Evolutionary conservation across 30 jellyfish, hydroid and myxozoan species (phyloP), one percentile per base, ranked within the genome.

Genomic region (Haliclystus octoradiatus): DNA sequence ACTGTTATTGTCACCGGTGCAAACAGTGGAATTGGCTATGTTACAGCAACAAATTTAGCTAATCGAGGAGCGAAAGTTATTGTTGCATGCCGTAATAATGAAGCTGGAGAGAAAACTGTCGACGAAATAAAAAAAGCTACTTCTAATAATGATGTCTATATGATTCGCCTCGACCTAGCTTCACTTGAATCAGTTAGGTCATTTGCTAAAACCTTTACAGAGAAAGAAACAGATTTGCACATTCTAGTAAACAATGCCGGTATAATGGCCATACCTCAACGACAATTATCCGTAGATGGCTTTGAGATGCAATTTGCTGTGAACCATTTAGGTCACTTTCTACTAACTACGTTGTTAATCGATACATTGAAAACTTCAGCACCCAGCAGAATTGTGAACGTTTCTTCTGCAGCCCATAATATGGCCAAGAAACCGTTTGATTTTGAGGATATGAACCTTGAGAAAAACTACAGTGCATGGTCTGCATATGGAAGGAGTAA

Each of bases 231-330:
- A 2, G 63, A 75, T 34, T 66, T 88, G 63, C 81, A 88, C 62
- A 81, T 88, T 49, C 63, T 88, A 84, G 68, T 88, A 25, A 88
- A 88, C 94, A 88, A 88, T 66, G 97, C 97, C 15, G 97, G 97
- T 2, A 49, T 88, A 7, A 73, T 80, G 76, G 47, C 46, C 62
- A 51, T 68, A 2, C 94, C 94, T 15, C 72, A 51, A 33, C 19
- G 31, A 63, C 70, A 64, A 49, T n/a, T n/a, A 49, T 80, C 97
- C 7, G 84, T 80, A 71, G 97, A 88, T 71, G 97, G 97, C 1
- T 80, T 73, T 67, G 94, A 88, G 67, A 62, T 24, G 64, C 97
- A 88, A 9, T 70, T 88, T 57, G 93, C n/a, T n/a, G n/a, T n/a
- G n/a, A n/a, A n/a, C n/a, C n/a, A n/a, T n/a, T n/a, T n/a, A n/a